phyloP scores from a whole-genome alignment of 2,797 vertebrate species.

The Chaunax sp. region DNA sequence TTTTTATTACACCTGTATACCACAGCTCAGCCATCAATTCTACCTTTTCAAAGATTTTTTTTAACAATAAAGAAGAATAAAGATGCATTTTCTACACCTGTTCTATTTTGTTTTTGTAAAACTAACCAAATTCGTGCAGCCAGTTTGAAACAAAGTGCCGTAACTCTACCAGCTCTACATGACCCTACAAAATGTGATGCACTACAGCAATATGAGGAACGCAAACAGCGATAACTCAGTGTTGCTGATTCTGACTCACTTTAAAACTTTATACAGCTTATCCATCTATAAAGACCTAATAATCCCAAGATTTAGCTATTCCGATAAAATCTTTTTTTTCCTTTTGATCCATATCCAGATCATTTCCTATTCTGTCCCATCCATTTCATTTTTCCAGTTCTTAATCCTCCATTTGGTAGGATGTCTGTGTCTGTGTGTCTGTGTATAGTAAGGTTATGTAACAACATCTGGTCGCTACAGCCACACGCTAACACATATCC shows the following conservation, averaged over 20 bases:
- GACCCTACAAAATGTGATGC: no score
- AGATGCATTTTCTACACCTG: no score
- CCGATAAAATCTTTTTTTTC: background rate
- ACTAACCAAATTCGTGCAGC: no score
- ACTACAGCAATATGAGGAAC: no score
- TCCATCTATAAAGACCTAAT: background rate
- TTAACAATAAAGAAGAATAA: no score
- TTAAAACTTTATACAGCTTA: background rate
- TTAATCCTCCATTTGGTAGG: constrained; percentile 10
- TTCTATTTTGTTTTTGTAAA: no score
- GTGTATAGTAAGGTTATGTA: constrained; percentile 27
- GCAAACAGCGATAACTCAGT: no score
- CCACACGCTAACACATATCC: background rate
- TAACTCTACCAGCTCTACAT: background rate
- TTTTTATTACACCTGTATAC: background rate
- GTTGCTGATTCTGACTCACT: no score
- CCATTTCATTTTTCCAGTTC: background rate
- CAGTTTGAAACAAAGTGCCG: no score
- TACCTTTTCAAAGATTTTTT: no score
- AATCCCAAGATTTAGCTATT: background rate
- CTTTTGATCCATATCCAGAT: background rate
- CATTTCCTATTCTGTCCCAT: background rate
- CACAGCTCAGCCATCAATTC: background rate
- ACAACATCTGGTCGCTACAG: constrained; percentile 31
- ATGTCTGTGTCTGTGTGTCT: background rate